A percentile compares a stretch with the other conserved stretches of the same genome.
phyloP scores from a whole-genome alignment of 2,888 invertebrate species.

The Stomorhina lunata region DNA sequence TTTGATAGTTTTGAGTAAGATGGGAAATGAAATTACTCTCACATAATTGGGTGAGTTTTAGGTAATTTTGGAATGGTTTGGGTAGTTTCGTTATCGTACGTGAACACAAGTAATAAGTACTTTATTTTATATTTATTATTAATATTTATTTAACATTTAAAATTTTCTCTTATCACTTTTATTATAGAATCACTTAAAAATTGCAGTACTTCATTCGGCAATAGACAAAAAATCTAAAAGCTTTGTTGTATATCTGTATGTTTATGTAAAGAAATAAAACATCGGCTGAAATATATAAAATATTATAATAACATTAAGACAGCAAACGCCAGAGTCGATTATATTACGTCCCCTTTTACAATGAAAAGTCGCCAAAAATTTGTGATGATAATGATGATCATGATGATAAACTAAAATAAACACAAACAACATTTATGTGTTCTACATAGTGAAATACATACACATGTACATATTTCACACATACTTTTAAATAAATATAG shows the following conservation, averaged over 20 bases:
- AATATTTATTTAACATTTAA: not conserved
- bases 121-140: too few relatives aligned
- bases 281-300: conserved; percentile 51
- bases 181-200: conserved; percentile 53
- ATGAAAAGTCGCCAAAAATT: conserved; percentile 32
- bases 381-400: too few relatives aligned
- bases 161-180: conserved; percentile 46
- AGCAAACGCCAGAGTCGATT: conserved; percentile 23
- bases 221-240: not conserved
- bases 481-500: too few relatives aligned
- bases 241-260: not conserved
- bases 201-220: conserved; percentile 50
- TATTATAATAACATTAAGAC: conserved; percentile 10
- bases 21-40: too few relatives aligned
- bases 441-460: not conserved
- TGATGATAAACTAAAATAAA: conserved; percentile 44
- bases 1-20: too few relatives aligned
- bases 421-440: not conserved
- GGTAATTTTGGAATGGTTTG: too few relatives aligned
- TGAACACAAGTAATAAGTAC: too few relatives aligned
- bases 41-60: too few relatives aligned
- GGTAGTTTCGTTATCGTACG: too few relatives aligned
- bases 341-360: conserved; percentile 35
- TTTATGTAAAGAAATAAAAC: conserved; percentile 33
- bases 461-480: conserved; percentile 6